A percentile compares a stretch with the other conserved stretches of the same genome.
Evolutionary conservation across 1,140 invertebrate genomes (phyloP).

Genomic region (Drosophila yakuba): DNA sequence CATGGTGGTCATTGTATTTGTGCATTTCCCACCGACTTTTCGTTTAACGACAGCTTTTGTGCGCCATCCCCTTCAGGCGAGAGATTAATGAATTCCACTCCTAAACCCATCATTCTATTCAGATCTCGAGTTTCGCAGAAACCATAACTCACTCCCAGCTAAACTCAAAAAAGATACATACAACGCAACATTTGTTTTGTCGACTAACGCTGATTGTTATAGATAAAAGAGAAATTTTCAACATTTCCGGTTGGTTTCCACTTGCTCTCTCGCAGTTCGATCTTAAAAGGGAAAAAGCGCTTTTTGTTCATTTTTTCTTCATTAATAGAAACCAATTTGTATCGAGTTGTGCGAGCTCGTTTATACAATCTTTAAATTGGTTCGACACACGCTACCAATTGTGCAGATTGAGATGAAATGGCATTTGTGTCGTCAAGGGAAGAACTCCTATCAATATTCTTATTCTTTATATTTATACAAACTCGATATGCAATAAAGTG

Average conservation of each 20-base stretch:
- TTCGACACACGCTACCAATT: constrained; percentile 40
- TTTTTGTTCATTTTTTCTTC: constrained; percentile 56
- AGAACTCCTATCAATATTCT: background rate
- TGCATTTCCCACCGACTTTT: constrained; percentile 59
- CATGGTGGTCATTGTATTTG: constrained; percentile 45
- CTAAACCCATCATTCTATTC: constrained; percentile 39
- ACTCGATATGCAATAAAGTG: background rate
- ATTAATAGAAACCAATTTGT: constrained; percentile 76
- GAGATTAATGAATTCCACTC: constrained; percentile 75
- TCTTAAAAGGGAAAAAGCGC: constrained; percentile 29
- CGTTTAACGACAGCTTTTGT: constrained; percentile 47
- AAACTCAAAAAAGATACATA: constrained; percentile 1
- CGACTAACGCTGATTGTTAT: constrained; percentile 19
- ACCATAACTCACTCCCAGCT: constrained; percentile 23
- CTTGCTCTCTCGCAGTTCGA: background rate
- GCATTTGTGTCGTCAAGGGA: constrained; percentile 8
- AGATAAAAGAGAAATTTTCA: constrained; percentile 69
- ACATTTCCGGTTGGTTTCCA: constrained; percentile 58
- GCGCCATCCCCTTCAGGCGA: constrained; percentile 22
- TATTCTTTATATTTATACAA: constrained; percentile 10
- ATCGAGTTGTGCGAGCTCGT: constrained; percentile 21
- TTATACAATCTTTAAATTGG: constrained; percentile 15
- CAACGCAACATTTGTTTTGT: constrained; percentile 21
- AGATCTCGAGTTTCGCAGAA: constrained; percentile 61
- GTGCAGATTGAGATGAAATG: constrained; percentile 13